Evolutionary conservation across 2,888 invertebrate genomes (phyloP).

Genomic region (Coenonympha glycerion): DNA sequence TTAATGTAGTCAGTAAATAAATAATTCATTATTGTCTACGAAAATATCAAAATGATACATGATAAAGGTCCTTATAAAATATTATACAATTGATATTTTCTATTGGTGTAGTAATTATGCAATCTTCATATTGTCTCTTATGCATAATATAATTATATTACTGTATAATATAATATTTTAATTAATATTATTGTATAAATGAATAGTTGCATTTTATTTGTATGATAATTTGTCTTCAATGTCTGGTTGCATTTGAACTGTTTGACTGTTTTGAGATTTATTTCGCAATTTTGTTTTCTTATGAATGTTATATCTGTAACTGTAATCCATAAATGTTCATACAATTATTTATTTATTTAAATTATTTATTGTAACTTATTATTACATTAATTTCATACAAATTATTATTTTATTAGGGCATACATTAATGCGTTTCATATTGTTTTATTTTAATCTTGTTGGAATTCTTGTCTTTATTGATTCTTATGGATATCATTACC

Average conservation of each 20-base stretch:
- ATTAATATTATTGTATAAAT: conserved; percentile 5
- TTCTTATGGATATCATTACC: conserved; percentile 32
- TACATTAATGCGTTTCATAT: conserved; percentile 9
- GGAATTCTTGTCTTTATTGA: conserved; percentile 25
- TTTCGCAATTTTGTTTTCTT: conserved; percentile 14
- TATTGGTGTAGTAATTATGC: conserved; percentile 7
- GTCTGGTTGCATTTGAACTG: conserved; percentile 27
- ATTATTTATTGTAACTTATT: conserved; percentile 10
- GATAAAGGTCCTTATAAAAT: not conserved
- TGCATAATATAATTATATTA: not conserved
- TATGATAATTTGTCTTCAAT: conserved; percentile 14
- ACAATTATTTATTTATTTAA: conserved; percentile 11
- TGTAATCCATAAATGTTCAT: no score
- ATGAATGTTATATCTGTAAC: conserved; percentile 9
- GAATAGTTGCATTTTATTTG: conserved; percentile 28
- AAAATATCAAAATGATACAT: not conserved
- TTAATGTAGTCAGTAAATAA: not conserved
- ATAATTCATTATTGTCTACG: no score
- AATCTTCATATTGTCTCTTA: not conserved
- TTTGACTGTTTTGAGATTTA: conserved; percentile 20
- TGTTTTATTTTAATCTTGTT: conserved; percentile 12
- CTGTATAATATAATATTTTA: conserved; percentile 14
- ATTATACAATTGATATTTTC: not conserved
- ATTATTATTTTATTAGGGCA: not conserved
- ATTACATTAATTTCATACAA: not conserved